phyloP scores from a whole-genome alignment of 1,140 invertebrate species.

The Phortica variegata region DNA sequence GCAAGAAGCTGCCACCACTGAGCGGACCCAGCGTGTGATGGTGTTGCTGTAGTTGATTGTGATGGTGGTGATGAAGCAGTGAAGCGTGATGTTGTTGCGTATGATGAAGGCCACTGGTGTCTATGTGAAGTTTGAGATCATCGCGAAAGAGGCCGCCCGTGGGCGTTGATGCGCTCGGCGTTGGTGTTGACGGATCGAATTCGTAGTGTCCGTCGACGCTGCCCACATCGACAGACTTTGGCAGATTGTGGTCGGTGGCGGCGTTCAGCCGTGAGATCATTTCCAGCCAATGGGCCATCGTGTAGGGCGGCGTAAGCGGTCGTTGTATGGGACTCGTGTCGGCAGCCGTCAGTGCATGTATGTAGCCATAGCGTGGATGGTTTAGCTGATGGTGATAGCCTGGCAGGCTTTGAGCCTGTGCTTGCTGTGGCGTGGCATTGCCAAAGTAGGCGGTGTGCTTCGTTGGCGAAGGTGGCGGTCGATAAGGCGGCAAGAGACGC shows the following conservation, averaged over 20 bases:
- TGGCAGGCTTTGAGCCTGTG: conserved; percentile 33
- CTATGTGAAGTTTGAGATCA: conserved; percentile 52
- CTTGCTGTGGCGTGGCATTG: conserved; percentile 27
- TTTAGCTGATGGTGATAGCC: conserved; percentile 18
- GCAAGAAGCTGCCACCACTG: conserved; percentile 56
- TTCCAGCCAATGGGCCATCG: conserved; percentile 65
- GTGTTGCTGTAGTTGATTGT: background rate
- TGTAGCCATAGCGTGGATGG: conserved; percentile 23
- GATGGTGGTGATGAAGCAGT: conserved; percentile 2
- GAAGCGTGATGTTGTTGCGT: conserved; percentile 15
- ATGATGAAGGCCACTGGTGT: conserved; percentile 30
- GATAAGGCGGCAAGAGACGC: conserved; percentile 72
- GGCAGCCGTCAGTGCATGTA: conserved; percentile 28
- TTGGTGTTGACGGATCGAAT: conserved; percentile 80
- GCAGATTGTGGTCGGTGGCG: conserved; percentile 34
- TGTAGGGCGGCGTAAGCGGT: conserved; percentile 62
- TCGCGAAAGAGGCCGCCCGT: conserved; percentile 61
- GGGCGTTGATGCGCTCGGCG: conserved; percentile 65
- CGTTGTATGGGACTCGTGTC: conserved; percentile 31
- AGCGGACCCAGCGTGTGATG: conserved; percentile 37
- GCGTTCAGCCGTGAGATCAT: conserved; percentile 59
- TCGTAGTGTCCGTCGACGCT: conserved; percentile 95
- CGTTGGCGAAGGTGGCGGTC: conserved; percentile 65
- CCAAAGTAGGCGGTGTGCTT: conserved; percentile 36
- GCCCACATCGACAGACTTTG: conserved; percentile 70